A percentile compares a stretch with the other conserved stretches of the same genome.
Evolutionary conservation across 2,113 vertebrate genomes (phyloP).

Genomic region (Phalacrocorax carbo): DNA sequence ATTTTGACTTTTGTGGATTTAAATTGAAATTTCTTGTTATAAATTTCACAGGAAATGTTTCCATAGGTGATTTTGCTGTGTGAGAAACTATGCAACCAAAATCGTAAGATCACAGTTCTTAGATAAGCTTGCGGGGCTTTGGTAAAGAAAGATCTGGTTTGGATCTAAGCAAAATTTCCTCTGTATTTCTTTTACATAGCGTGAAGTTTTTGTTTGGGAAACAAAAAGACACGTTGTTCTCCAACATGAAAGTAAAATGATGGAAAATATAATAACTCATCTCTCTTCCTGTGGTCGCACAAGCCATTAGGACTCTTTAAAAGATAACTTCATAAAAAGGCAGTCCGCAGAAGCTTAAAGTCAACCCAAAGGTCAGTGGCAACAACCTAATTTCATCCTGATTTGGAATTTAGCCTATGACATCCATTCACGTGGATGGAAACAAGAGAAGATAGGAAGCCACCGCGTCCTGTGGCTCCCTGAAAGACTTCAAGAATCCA

Average conservation of each 20-base stretch:
- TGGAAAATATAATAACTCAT: neutral
- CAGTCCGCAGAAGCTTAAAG: neutral
- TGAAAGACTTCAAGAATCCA: neutral
- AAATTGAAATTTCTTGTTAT: neutral
- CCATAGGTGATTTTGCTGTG: neutral
- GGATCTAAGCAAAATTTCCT: neutral
- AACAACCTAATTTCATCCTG: neutral
- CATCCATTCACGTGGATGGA: neutral
- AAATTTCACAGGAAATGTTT: neutral
- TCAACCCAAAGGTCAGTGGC: neutral
- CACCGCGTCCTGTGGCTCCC: neutral
- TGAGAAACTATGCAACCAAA: neutral
- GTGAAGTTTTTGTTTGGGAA: neutral
- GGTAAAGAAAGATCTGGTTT: neutral
- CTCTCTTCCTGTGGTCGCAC: neutral
- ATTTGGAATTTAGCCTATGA: neutral
- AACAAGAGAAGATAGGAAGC: neutral
- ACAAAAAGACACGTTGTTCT: neutral
- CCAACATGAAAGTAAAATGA: neutral
- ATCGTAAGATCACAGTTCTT: neutral
- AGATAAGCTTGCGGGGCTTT: neutral
- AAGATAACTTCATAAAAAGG: neutral
- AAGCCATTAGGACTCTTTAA: neutral
- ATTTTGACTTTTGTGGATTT: neutral
- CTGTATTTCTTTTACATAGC: neutral